Evolutionary conservation across 2,888 invertebrate species (phyloP), one percentile per base, ranked within the genome.

Genomic region (Raillietiella orientalis): DNA sequence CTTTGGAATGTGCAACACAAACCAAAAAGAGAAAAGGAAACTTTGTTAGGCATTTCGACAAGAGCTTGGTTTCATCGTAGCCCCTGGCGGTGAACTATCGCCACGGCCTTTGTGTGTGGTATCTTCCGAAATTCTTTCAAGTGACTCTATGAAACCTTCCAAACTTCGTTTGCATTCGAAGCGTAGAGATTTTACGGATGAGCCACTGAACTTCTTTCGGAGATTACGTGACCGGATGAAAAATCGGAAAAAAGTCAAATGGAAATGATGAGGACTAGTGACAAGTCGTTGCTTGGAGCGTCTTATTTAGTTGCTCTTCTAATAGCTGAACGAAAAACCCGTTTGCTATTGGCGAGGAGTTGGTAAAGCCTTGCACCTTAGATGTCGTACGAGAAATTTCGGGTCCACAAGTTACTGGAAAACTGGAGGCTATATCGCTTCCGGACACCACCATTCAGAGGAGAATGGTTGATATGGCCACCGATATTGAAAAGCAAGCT

Each of bases 251-350:
- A n/a, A n/a, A n/a, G n/a, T n/a, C n/a, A n/a, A n/a, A n/a, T n/a
- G n/a, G 11, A 6, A 6, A 22, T n/a, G 8, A 22, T 12, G 5
- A 22, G 10, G 11, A 22, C 22, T 11, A 12, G 5, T 12, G n/a
- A 8, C 6, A 19, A 19, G 19, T 8, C 6, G n/a, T 19, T 6
- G 5, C 11, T 22, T 6, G 9, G 13, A 8, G 22, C 22, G 5
- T 22, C 22, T 11, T 22, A 8, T 11, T 9, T 11, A 12, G 6
- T 22, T 6, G 6, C 22, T 11, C 13, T 8, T 6, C 6, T 6
- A 11, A 30, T 30, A 12, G 31, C 32, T 14, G 30, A 32, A 24
- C 15, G 14, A 20, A 29, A 32, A 32, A 33, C 23, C 29, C 29
- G 19, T 30, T 23, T 27, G 32, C 31, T 20, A 32, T 32, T 16